Conservation (phyloP, 1,140 invertebrate genomes). For the Heliconius nattereri region DNA sequence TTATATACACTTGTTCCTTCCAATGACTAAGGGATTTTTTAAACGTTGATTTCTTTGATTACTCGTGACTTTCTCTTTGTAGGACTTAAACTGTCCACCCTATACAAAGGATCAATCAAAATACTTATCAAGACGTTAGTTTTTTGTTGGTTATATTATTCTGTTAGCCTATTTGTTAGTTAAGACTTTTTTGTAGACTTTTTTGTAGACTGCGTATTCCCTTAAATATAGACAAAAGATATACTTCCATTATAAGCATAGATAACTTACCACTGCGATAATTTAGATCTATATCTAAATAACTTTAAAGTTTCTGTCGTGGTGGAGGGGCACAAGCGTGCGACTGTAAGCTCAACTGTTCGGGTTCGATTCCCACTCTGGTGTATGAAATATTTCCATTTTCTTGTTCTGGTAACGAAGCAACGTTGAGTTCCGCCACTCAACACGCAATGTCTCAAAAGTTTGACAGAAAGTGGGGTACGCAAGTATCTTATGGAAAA, state of each 20-base stretch:
- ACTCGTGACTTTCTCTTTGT: constrained; percentile 43
- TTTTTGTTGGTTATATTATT: constrained; percentile 25
- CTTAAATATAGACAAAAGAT: background rate
- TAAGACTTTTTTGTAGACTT: background rate
- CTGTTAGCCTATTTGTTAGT: background rate
- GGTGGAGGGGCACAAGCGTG: no score
- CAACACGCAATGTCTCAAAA: no score
- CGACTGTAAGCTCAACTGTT: no score
- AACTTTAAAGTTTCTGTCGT: no score
- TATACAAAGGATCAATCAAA: constrained; percentile 35
- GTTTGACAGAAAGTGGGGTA: no score
- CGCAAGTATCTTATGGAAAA: no score
- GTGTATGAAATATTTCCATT: no score
- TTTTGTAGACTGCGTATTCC: background rate
- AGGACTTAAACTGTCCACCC: constrained; percentile 33
- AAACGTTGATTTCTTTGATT: constrained; percentile 40
- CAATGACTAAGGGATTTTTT: constrained; percentile 46
- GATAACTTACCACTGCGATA: no score
- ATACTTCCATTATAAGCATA: background rate
- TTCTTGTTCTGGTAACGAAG: no score
- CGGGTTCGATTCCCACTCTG: no score
- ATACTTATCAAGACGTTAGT: constrained; percentile 14
- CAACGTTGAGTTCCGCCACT: no score
- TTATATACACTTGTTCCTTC: constrained; percentile 49
- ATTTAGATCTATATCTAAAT: no score